Evolutionary conservation across 2,888 invertebrate species (phyloP).

Genomic region (Callinectes sapidus): DNA sequence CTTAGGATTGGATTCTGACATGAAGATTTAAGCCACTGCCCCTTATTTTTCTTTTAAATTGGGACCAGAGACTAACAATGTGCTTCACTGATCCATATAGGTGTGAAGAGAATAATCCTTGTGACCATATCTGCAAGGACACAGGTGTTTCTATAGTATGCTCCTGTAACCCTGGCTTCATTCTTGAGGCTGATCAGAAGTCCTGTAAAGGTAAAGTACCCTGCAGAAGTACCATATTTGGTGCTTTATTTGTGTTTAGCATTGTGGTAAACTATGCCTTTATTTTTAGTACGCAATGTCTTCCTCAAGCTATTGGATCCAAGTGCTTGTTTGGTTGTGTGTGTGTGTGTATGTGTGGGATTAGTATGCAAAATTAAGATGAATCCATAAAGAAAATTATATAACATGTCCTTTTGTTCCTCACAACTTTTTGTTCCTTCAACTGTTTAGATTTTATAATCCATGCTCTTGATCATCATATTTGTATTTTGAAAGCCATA

Average conservation of each 20-base stretch:
- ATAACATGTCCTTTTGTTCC: not conserved
- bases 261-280: not conserved
- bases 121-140: conserved; percentile 85
- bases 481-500: too few species aligned
- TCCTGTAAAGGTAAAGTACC: conserved; percentile 80
- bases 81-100: conserved; percentile 42
- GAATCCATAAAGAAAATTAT: not conserved
- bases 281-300: not conserved
- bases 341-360: too few species aligned
- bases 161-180: conserved; percentile 84
- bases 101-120: conserved; percentile 80
- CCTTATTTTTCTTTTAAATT: not conserved
- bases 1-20: not conserved
- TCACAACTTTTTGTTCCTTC: not conserved
- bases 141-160: conserved; percentile 83
- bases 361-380: not conserved
- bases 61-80: not conserved
- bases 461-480: not conserved
- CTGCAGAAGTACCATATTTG: not conserved
- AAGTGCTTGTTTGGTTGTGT: not conserved
- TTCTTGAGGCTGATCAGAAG: conserved; percentile 81
- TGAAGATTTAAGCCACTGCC: not conserved
- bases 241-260: not conserved
- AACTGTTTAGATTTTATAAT: not conserved
- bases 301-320: not conserved